Base-by-base conservation (phyloP, 2,888 invertebrate species). In the Amitus sp. region DNA sequence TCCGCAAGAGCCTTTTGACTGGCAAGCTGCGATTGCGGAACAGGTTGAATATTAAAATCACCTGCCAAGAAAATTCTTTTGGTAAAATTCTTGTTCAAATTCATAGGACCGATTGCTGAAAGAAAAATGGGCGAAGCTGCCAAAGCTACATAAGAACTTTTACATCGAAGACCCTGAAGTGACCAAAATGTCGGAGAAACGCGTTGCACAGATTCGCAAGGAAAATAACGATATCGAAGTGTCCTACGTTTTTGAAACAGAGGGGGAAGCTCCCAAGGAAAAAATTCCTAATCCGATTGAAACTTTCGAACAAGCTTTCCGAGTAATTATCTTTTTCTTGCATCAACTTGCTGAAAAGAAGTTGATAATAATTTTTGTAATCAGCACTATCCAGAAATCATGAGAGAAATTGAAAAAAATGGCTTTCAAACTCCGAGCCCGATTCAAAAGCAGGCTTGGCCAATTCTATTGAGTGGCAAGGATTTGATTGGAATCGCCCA, bases 401-500 rank as follows among this genome's bases (percentile, higher is more conserved):
- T 97, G 65, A 84, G 83, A 0, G 93, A 95, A 84, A 92, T 98
- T 43, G 79, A 85, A 46, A 93, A 93, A 68, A 93, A 92, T 71
- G 90, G 89, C 0, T 98, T 97, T 78, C 81, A 82, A 18, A 87
- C 87, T 61, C 98, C 97, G 0, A 92, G 95, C 0, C 97, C 97
- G 0, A 96, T 98, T 72, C 95, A 98, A 82, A 85, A 90, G 59
- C 96, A 97, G 83, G 92, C 95, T 0, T 98, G 98, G 98, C 98
- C 98, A 1, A 87, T 98, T 60, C 85, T 98, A 0, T 83, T 98
- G 37, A 88, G 89, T 73, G 98, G 98, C 0, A 89, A 91, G 75
- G 98, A 98, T 83, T 83, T 98, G 78, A 97, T 98, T 79, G 98
- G 98, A 6, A 97, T 98, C 67, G 98, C 98, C 0, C 97, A 96